Percentiles rank a stretch among this genome's conserved stretches.
These are phyloP conservation scores for Eretmodus cyanostictus DNA, from an alignment of 2,113 vertebrate genomes.

Conservation along the genomic window DNA sequence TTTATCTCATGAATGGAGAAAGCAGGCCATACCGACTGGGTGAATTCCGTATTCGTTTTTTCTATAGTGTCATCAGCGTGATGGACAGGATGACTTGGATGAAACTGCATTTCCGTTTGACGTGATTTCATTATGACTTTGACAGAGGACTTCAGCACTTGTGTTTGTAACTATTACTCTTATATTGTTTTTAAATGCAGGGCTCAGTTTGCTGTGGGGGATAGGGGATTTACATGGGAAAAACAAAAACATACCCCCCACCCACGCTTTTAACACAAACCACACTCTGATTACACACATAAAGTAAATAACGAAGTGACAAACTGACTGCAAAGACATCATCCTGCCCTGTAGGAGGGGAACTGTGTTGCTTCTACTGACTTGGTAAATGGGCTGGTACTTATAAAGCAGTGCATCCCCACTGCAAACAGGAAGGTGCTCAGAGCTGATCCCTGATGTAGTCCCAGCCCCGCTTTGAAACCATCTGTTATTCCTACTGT, in stretches of 20 bases:
- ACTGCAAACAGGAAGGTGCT: not conserved
- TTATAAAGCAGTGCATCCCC: not conserved
- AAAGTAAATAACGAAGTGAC: not conserved
- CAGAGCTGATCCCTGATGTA: not conserved
- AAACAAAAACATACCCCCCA: not conserved
- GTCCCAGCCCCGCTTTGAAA: not conserved
- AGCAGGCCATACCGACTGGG: not conserved
- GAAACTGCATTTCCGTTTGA: not conserved
- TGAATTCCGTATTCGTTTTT: not conserved
- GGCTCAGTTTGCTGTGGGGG: not conserved
- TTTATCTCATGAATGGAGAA: slow-evolving; percentile 52
- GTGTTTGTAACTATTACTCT: not conserved
- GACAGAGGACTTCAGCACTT: not conserved
- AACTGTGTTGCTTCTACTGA: not conserved
- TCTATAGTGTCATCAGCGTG: not conserved
- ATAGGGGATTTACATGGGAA: not conserved
- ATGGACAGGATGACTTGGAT: not conserved
- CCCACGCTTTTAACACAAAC: not conserved
- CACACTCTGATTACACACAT: not conserved
- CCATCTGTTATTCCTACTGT: not conserved
- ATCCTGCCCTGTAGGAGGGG: not conserved
- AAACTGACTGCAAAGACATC: not conserved
- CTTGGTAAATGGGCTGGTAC: not conserved
- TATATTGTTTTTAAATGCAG: not conserved
- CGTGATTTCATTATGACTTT: not conserved